These are phyloP conservation scores for Hippocampus barbouri DNA, from an alignment of 2,113 vertebrate genomes.

Conservation along the genomic window DNA sequence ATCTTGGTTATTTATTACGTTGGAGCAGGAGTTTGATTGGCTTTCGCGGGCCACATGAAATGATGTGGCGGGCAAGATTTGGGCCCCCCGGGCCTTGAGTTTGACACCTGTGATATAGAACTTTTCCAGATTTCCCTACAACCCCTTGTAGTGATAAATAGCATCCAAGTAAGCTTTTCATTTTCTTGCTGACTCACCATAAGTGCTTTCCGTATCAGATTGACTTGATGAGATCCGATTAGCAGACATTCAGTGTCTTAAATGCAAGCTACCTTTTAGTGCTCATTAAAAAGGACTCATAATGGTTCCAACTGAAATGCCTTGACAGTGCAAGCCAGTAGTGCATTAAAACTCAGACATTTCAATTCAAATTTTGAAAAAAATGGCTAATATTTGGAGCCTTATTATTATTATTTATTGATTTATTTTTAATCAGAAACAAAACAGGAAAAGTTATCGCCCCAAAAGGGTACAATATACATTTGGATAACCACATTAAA, in stretches of 20 bases:
- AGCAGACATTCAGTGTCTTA: neutral
- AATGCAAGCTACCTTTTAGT: slow-evolving; percentile 11
- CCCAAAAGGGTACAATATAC: neutral
- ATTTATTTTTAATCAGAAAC: neutral
- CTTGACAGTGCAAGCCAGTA: neutral
- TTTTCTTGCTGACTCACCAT: slow-evolving; percentile 15
- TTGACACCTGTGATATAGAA: neutral
- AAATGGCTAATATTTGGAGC: neutral
- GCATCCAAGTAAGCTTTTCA: neutral
- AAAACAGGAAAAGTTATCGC: too few relatives aligned
- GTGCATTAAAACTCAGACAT: neutral
- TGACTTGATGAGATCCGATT: neutral
- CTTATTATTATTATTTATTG: neutral
- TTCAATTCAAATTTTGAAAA: neutral
- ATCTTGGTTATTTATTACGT: too few relatives aligned
- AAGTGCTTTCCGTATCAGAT: neutral
- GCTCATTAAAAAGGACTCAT: slow-evolving; percentile 3
- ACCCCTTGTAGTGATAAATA: neutral
- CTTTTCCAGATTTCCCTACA: neutral
- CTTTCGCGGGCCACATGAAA: too few relatives aligned
- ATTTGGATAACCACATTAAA: neutral
- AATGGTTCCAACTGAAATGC: neutral
- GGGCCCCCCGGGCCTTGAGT: too few relatives aligned
- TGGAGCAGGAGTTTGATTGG: too few relatives aligned
- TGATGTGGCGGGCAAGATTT: too few relatives aligned